Conservation (phyloP, 2,888 invertebrate genomes). For the Cyclophora punctaria region DNA sequence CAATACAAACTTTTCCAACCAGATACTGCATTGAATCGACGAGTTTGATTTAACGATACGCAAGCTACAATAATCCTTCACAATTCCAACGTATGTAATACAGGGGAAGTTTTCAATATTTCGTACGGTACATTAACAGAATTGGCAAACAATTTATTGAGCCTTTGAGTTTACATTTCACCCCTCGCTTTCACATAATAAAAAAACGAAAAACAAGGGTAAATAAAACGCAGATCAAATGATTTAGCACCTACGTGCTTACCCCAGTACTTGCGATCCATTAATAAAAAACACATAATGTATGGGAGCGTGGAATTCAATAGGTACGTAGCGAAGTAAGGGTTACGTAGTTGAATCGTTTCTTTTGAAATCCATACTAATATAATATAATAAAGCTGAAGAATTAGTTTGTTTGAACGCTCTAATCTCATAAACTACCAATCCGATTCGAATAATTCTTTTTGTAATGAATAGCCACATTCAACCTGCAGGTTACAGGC, state of each 20-base stretch:
- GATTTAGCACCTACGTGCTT: constrained; percentile 28
- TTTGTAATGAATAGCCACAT: no score
- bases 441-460: no score
- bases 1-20: no score
- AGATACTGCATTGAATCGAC: no score
- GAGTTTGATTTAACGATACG: no score
- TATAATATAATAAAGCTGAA: no score
- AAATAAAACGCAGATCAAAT: constrained; percentile 28
- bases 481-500: no score
- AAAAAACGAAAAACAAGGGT: constrained; percentile 15
- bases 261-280: constrained; percentile 19
- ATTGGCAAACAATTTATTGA: constrained; percentile 3
- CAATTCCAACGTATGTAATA: background rate
- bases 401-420: no score
- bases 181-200: constrained; percentile 17
- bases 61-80: background rate
- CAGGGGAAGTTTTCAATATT: background rate
- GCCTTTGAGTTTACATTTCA: constrained; percentile 11
- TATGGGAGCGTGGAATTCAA: background rate
- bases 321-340: background rate
- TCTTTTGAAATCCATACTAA: no score
- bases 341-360: no score
- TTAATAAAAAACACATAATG: constrained; percentile 42
- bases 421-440: no score
- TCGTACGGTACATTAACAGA: constrained; percentile 1